phyloP scores from a whole-genome alignment of 2,797 vertebrate species.

The Harpagifer antarcticus region DNA sequence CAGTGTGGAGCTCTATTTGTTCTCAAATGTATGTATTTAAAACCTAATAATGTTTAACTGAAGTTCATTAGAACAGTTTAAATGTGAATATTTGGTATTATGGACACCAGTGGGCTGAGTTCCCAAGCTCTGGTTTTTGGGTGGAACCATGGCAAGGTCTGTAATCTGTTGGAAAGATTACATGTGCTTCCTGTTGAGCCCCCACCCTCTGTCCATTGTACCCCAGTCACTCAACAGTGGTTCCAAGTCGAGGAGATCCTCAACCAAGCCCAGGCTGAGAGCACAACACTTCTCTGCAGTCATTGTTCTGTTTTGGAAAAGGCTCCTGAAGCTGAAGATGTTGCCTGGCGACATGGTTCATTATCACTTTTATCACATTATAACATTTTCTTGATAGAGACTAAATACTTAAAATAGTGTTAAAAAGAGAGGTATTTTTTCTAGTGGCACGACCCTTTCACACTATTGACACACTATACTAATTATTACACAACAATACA shows the following conservation, averaged over 20 bases:
- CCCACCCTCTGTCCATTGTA: conserved; percentile 69
- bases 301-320: conserved; percentile 39
- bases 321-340: conserved; percentile 16
- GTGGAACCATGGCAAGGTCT: conserved; percentile 37
- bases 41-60: background rate
- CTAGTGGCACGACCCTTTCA: background rate
- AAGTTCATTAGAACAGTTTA: background rate
- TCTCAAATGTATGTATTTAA: background rate
- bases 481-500: background rate
- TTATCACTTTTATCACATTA: conserved; percentile 17
- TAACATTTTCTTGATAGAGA: conserved; percentile 2
- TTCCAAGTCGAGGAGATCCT: conserved; percentile 41
- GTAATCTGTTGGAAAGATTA: conserved; percentile 60
- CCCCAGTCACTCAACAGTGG: conserved; percentile 56
- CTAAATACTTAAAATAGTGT: background rate
- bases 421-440: background rate
- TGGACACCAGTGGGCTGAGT: conserved; percentile 1
- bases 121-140: conserved; percentile 28
- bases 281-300: conserved; percentile 37
- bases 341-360: conserved; percentile 28
- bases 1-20: too few relatives aligned
- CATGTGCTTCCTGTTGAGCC: conserved; percentile 65
- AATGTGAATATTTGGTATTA: conserved; percentile 1
- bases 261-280: background rate
- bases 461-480: background rate